Conservation (phyloP, 2,888 invertebrate species). For the Drosophila gaucha region DNA sequence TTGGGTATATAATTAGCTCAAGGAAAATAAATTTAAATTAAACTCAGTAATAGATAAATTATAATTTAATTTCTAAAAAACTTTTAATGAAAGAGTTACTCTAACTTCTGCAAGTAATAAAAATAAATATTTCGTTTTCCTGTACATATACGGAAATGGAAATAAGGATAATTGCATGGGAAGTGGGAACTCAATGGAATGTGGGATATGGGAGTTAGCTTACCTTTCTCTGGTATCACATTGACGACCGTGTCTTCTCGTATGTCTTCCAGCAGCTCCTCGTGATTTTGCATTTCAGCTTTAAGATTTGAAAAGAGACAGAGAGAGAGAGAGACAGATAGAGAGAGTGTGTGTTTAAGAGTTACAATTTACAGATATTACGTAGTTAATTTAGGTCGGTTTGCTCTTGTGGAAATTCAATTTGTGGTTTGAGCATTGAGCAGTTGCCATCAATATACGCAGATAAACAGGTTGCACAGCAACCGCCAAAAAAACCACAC, state of each 20-base stretch:
- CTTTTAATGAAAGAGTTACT: not conserved
- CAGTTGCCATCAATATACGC: conserved; percentile 31
- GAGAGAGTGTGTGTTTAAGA: conserved; percentile 26
- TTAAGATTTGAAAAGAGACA: not conserved
- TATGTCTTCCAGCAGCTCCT: conserved; percentile 84
- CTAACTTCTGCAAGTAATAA: not conserved
- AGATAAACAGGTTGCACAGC: conserved; percentile 42
- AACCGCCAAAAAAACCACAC: conserved; percentile 47
- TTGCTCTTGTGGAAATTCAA: conserved; percentile 63
- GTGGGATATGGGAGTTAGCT: conserved; percentile 37
- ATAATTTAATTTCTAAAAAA: not conserved
- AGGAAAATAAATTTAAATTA: no score
- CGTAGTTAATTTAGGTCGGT: conserved; percentile 60
- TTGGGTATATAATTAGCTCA: no score
- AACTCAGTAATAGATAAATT: no score
- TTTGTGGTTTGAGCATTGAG: conserved; percentile 53
- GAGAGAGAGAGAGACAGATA: not conserved
- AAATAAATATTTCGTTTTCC: conserved; percentile 1
- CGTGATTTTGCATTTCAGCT: conserved; percentile 84
- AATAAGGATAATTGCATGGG: not conserved
- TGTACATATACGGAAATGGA: conserved; percentile 3
- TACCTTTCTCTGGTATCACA: conserved; percentile 84
- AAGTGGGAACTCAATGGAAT: not conserved
- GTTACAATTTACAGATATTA: conserved; percentile 45
- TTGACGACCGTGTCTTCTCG: conserved; percentile 84